A percentile compares a stretch with the other conserved stretches of the same genome.
Evolutionary conservation across 2,113 vertebrate species (phyloP).

Genomic region (Sylvia atricapilla): DNA sequence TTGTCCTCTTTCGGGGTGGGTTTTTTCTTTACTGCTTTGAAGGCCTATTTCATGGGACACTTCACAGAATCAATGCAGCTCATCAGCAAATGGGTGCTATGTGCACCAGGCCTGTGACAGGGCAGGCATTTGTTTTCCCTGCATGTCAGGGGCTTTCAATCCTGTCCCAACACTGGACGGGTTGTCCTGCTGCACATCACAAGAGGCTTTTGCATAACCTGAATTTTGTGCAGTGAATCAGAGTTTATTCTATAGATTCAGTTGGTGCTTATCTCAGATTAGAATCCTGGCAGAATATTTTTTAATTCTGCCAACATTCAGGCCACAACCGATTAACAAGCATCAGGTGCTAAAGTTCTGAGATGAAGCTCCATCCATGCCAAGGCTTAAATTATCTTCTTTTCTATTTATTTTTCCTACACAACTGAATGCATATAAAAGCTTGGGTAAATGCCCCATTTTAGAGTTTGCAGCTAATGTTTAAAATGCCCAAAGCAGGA

Average conservation of each 20-base stretch:
- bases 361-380: slow-evolving; percentile 22
- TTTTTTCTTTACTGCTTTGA: slow-evolving; percentile 73
- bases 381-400: slow-evolving; percentile 63
- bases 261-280: neutral
- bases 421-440: slow-evolving; percentile 37
- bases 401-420: slow-evolving; percentile 46
- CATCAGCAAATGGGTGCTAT: slow-evolving; percentile 78
- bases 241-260: neutral
- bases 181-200: slow-evolving; percentile 62
- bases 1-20: slow-evolving; percentile 75
- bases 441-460: slow-evolving; percentile 39
- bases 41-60: slow-evolving; percentile 83
- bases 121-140: slow-evolving; percentile 64
- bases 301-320: neutral
- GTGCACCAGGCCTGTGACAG: slow-evolving; percentile 69
- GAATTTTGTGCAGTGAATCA: neutral
- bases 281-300: neutral
- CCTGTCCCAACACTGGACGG: slow-evolving; percentile 65
- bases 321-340: neutral
- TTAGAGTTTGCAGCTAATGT: slow-evolving; percentile 55
- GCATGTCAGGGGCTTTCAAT: slow-evolving; percentile 70
- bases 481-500: slow-evolving; percentile 59
- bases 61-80: slow-evolving; percentile 83
- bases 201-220: slow-evolving; percentile 52
- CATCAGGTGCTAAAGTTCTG: slow-evolving; percentile 4